phyloP scores from a whole-genome alignment of 1,140 invertebrate genomes.

The Neodiprion fabricii region DNA sequence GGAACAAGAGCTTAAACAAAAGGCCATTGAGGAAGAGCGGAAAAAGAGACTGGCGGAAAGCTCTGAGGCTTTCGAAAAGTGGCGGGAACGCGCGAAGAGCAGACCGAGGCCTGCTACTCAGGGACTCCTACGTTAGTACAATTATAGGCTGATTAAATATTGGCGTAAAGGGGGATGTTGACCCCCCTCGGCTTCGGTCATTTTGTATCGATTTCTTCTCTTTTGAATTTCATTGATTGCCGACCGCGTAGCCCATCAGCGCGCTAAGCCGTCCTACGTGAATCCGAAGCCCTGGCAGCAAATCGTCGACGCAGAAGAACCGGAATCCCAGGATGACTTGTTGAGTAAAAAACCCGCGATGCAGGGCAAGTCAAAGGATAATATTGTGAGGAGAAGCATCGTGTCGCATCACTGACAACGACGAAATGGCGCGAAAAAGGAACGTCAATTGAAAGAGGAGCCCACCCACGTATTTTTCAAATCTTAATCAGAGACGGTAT shows the following conservation, averaged over 20 bases:
- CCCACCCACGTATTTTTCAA: too few relatives aligned
- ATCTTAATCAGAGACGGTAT: too few relatives aligned
- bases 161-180: not conserved
- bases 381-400: constrained; percentile 24
- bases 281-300: constrained; percentile 54
- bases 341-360: constrained; percentile 8
- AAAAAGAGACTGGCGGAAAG: constrained; percentile 40
- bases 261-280: constrained; percentile 50
- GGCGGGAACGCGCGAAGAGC: constrained; percentile 49
- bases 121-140: constrained; percentile 52
- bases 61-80: constrained; percentile 49
- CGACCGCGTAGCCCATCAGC: constrained; percentile 47
- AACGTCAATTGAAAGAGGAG: not conserved
- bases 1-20: constrained; percentile 35
- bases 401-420: constrained; percentile 24
- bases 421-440: constrained; percentile 4
- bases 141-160: constrained; percentile 12
- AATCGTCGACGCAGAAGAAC: constrained; percentile 31
- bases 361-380: constrained; percentile 21
- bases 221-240: not conserved
- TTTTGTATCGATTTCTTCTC: not conserved
- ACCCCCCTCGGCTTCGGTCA: not conserved
- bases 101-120: constrained; percentile 53
- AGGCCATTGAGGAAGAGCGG: constrained; percentile 33
- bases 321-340: not conserved